Evolutionary conservation across 1,140 invertebrate species (phyloP).

Genomic region (Leptinotarsa texana): DNA sequence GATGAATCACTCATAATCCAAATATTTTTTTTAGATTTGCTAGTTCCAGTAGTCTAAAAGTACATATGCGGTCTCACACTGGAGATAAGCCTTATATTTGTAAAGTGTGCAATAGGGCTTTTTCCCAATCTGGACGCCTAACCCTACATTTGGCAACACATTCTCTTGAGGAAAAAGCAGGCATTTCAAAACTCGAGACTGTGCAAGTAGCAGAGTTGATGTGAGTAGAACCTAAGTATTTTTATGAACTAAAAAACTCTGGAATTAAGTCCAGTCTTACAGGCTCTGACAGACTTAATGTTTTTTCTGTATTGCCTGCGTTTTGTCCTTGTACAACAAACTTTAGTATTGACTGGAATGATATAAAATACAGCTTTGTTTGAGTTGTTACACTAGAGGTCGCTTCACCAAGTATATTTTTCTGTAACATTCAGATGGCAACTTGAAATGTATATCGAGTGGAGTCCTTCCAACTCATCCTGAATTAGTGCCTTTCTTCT

Average conservation of each 20-base stretch:
- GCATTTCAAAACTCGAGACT: conserved; percentile 48
- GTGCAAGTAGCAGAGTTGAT: conserved; percentile 53
- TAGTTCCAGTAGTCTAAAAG: conserved; percentile 52
- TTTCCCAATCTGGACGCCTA: conserved; percentile 64
- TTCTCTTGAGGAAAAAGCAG: conserved; percentile 31
- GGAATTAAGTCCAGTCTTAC: neutral
- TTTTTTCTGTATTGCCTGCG: no score
- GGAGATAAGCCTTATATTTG: conserved; percentile 77
- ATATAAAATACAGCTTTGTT: no score
- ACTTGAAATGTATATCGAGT: no score
- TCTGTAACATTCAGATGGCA: no score
- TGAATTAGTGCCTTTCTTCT: no score
- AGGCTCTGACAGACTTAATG: no score
- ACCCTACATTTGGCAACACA: conserved; percentile 66
- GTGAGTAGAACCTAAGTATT: conserved; percentile 40
- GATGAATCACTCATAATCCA: no score
- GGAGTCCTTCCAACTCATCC: no score
- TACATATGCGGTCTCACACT: conserved; percentile 47
- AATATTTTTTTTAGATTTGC: conserved; percentile 49
- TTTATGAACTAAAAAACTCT: neutral
- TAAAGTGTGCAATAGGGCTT: conserved; percentile 76
- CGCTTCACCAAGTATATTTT: no score
- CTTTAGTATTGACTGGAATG: no score
- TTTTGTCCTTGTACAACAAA: no score
- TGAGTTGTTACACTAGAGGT: no score